Conservation (phyloP, 2,113 vertebrate genomes). For the Cinclus cinclus region DNA sequence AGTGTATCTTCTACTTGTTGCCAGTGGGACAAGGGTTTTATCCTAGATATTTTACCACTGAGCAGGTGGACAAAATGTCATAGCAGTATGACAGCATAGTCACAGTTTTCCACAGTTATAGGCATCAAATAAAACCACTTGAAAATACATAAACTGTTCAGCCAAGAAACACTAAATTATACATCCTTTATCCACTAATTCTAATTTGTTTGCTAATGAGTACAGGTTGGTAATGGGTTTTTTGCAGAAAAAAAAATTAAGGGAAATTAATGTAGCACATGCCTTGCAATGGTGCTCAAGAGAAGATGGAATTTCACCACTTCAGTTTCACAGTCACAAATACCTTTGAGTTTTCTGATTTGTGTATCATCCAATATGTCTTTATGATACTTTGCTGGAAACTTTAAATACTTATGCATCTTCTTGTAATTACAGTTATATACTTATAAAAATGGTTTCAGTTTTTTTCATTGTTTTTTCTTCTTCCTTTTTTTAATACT, state of each 20-base stretch:
- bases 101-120: neutral
- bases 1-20: neutral
- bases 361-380: neutral
- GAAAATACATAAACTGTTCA: neutral
- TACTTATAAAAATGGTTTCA: neutral
- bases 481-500: neutral
- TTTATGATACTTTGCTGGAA: neutral
- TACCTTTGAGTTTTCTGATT: neutral
- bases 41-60: neutral
- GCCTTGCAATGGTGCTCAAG: neutral
- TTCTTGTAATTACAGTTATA: neutral
- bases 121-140: neutral
- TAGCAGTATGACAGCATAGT: neutral
- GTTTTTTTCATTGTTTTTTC: fast-evolving
- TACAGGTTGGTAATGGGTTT: neutral
- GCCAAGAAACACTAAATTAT: neutral
- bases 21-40: neutral
- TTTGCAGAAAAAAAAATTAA: neutral
- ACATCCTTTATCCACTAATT: neutral
- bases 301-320: neutral
- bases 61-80: neutral
- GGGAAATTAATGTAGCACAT: neutral
- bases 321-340: neutral
- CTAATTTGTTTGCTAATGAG: neutral
- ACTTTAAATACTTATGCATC: neutral